Base-by-base conservation (phyloP, 2,888 invertebrate species). In the Cacoxenus indagator region DNA sequence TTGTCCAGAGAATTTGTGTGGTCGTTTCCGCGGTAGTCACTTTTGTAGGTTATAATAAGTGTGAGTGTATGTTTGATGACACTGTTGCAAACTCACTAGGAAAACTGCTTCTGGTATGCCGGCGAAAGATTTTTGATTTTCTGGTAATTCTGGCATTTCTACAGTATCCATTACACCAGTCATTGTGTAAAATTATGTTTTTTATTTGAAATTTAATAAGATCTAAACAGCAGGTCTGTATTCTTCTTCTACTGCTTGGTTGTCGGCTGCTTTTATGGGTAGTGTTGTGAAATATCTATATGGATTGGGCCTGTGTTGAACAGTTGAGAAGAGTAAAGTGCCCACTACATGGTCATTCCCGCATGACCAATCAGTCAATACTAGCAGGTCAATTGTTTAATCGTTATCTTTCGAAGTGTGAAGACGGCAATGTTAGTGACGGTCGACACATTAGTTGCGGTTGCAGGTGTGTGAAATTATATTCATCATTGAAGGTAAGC, bases 41-140 rank as follows among this genome's bases (percentile, higher is more conserved):
- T 22, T 62, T 62, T 27, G 14, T 62, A 62, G 61, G 61, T 62
- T 62, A 62, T 19, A 45, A 51, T 4, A 5, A 9, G 51, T 51
- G 22, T 62, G 61, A 31, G 31, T 59, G 51, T 51, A 5, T 24
- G 61, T 37, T 29, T 9, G n/a, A 22, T 14, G 45, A 62, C 45
- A 62, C n/a, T 24, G n/a, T 27, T 17, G 19, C n/a, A 9, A 3
- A 91, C 92, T 91, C 91, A 96, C 96, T 80, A 96, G 93, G 91
- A 96, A 96, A 78, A 92, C 91, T 48, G 96, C 96, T 89, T 95
- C 94, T 55, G 96, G 96, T 84, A 96, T 96, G 75, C 95, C 95
- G 65, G 94, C 94, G 87, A 92, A 95, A 0, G 94, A 87, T 75
- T 88, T 88, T 74, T 88, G 87, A 76, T 88, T 88, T 78, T 86